phyloP scores from a whole-genome alignment of 2,888 invertebrate species.

The Ellobium chinense region DNA sequence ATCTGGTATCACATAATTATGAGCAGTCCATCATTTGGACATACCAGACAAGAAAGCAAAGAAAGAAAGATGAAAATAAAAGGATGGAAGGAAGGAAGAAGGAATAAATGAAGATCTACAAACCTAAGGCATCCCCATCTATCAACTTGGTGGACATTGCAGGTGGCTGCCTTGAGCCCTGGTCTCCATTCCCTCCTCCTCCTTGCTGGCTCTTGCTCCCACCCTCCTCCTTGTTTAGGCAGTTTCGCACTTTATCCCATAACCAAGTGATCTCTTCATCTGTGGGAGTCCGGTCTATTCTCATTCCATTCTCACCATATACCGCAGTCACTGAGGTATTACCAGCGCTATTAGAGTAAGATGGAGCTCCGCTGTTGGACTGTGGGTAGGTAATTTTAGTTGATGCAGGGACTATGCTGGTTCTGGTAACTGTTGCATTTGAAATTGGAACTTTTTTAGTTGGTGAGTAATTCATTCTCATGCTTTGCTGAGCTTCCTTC shows the following conservation, averaged over 20 bases:
- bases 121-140: slow-evolving; percentile 68
- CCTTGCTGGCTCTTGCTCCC: slow-evolving; percentile 19
- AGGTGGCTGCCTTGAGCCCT: slow-evolving; percentile 53
- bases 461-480: not conserved
- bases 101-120: not conserved
- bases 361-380: not conserved
- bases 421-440: slow-evolving; percentile 4
- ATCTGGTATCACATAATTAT: no score
- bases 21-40: no score
- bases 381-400: slow-evolving; percentile 23
- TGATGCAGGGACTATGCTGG: slow-evolving; percentile 24
- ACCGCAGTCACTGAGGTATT: slow-evolving; percentile 52
- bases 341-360: slow-evolving; percentile 24
- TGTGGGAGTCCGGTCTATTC: slow-evolving; percentile 77
- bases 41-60: not conserved
- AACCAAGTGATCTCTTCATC: slow-evolving; percentile 77
- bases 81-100: not conserved
- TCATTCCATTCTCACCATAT: slow-evolving; percentile 68
- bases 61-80: not conserved
- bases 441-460: slow-evolving; percentile 26
- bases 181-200: slow-evolving; percentile 27
- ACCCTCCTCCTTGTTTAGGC: slow-evolving; percentile 58
- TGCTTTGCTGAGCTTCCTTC: not conserved
- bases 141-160: slow-evolving; percentile 69
- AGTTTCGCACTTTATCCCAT: slow-evolving; percentile 77